Evolutionary conservation across 2,797 vertebrate species (phyloP).

Genomic region (Protonibea diacanthus): DNA sequence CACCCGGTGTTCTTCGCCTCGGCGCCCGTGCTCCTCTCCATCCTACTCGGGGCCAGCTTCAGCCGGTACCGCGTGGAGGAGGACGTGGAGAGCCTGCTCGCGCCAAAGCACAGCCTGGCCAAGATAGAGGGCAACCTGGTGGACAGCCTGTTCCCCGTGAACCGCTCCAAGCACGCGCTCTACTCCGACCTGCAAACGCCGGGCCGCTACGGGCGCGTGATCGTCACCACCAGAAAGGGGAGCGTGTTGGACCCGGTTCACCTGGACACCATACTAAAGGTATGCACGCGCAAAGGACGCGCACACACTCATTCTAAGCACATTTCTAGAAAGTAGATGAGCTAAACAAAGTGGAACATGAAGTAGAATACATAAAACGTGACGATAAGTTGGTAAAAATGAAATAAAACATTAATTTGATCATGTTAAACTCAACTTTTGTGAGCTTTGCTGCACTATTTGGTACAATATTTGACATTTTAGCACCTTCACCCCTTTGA

Average conservation of each 20-base stretch:
- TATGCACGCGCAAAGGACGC: conserved; percentile 51
- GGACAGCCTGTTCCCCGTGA: conserved; percentile 96
- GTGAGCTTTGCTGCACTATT: too few species aligned
- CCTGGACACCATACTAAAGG: conserved; percentile 93
- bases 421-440: too few species aligned
- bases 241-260: conserved; percentile 95
- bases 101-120: conserved; percentile 96
- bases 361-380: background rate
- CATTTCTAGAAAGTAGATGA: background rate
- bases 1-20: conserved; percentile 98
- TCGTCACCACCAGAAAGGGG: conserved; percentile 92
- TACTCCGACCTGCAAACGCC: conserved; percentile 98
- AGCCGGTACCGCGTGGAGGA: conserved; percentile 97
- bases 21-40: conserved; percentile 94
- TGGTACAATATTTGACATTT: background rate
- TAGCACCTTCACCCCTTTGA: background rate
- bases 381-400: background rate
- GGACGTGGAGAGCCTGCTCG: conserved; percentile 95
- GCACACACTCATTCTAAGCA: background rate
- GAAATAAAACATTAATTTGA: too few species aligned
- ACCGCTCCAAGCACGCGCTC: conserved; percentile 96
- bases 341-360: background rate
- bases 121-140: conserved; percentile 98
- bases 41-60: conserved; percentile 97
- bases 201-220: conserved; percentile 95